phyloP scores from a whole-genome alignment of 2,797 vertebrate genomes.

The Hirundo rustica region DNA sequence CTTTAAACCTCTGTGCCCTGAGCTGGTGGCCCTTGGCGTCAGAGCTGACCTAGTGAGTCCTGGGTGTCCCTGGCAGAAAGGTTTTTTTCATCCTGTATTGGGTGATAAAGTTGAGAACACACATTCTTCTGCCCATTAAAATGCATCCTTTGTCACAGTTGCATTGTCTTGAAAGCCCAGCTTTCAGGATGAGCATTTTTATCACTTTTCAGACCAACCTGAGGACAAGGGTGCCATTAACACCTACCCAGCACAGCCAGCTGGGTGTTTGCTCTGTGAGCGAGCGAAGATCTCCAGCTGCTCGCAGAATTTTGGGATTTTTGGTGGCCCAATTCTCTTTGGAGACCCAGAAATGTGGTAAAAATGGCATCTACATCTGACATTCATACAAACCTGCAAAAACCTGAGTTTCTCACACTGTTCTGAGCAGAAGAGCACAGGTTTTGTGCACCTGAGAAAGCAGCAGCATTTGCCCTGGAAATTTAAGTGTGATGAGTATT shows the following conservation, averaged over 20 bases:
- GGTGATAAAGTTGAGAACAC: background rate
- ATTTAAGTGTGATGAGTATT: background rate
- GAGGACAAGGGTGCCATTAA: background rate
- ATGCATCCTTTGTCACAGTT: background rate
- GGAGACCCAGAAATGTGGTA: background rate
- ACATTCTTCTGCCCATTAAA: background rate
- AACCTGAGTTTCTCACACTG: background rate
- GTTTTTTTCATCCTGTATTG: background rate
- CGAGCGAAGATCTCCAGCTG: background rate
- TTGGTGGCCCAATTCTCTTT: background rate
- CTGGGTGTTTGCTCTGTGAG: background rate
- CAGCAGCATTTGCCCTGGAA: background rate
- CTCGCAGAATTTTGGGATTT: background rate
- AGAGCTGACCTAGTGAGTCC: background rate
- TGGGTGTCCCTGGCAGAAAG: background rate
- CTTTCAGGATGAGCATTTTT: background rate
- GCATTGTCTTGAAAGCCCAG: background rate
- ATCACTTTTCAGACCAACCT: background rate
- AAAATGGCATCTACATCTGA: background rate
- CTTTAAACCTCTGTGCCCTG: background rate
- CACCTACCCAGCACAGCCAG: background rate
- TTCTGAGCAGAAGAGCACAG: background rate
- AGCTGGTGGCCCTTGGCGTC: background rate
- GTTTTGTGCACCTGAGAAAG: background rate
- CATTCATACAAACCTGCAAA: background rate